phyloP scores from a whole-genome alignment of 2,797 vertebrate species.

The Mus spretus region DNA sequence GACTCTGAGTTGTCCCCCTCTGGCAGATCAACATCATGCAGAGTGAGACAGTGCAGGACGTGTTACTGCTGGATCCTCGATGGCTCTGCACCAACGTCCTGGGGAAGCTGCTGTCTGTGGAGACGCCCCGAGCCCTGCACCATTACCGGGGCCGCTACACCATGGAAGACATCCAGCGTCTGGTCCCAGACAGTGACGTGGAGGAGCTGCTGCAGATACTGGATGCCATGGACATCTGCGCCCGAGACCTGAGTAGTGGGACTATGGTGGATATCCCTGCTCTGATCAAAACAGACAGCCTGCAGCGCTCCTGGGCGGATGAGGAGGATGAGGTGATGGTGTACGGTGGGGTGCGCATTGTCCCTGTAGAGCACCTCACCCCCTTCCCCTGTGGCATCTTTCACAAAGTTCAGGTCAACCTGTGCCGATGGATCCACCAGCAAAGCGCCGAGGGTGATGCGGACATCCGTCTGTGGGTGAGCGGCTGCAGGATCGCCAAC shows the following conservation, averaged over 20 bases:
- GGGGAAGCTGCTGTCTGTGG: slow-evolving; percentile 95
- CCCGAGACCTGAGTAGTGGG: slow-evolving; percentile 94
- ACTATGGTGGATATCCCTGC: slow-evolving; percentile 98
- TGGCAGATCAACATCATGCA: slow-evolving; percentile 98
- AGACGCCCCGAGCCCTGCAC: slow-evolving; percentile 97
- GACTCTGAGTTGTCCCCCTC: slow-evolving; percentile 20
- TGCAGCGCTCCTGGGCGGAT: slow-evolving; percentile 97
- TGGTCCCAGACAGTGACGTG: slow-evolving; percentile 95
- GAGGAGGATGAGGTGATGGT: slow-evolving; percentile 94
- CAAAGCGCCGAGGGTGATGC: slow-evolving; percentile 94
- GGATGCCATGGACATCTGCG: slow-evolving; percentile 98
- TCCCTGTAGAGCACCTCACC: slow-evolving; percentile 97
- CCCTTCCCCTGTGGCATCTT: slow-evolving; percentile 98
- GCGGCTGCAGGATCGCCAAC: slow-evolving; percentile 95
- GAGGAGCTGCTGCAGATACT: slow-evolving; percentile 98
- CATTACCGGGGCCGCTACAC: slow-evolving; percentile 98
- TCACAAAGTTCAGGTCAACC: slow-evolving; percentile 98
- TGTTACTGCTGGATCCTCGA: slow-evolving; percentile 97
- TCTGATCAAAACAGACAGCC: slow-evolving; percentile 96
- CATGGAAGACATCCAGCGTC: slow-evolving; percentile 95
- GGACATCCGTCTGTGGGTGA: slow-evolving; percentile 96
- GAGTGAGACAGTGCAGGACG: slow-evolving; percentile 98
- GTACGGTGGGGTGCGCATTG: slow-evolving; percentile 96
- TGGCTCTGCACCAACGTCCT: slow-evolving; percentile 97
- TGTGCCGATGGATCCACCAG: slow-evolving; percentile 98